Conservation (phyloP, 2,888 invertebrate genomes). For the Phengaris arion region DNA sequence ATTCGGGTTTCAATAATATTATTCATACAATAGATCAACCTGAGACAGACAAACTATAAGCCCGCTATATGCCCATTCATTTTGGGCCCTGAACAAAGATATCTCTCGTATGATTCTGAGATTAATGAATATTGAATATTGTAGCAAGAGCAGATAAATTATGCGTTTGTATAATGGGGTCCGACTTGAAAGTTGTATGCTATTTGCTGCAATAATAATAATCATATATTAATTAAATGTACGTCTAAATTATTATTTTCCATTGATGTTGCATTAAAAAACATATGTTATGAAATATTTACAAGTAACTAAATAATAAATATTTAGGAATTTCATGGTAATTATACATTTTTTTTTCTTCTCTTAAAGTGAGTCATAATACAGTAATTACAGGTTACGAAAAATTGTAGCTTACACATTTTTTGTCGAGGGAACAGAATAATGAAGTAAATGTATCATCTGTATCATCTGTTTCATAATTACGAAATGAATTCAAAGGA, state of each 20-base stretch:
- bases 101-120: conserved; percentile 3
- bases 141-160: conserved; percentile 2
- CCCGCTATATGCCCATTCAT: not conserved
- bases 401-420: not conserved
- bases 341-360: no score
- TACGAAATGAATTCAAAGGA: conserved; percentile 7
- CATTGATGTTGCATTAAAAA: no score
- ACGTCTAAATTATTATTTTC: no score
- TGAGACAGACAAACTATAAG: not conserved
- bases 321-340: no score
- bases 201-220: no score
- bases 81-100: not conserved
- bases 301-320: no score
- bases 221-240: no score
- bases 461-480: conserved; percentile 9
- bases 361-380: not conserved
- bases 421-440: not conserved
- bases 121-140: not conserved
- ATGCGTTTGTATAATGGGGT: not conserved
- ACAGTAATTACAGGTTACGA: not conserved
- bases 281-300: no score
- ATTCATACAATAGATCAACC: not conserved
- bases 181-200: no score
- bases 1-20: not conserved
- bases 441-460: not conserved